Evolutionary conservation across 2,113 vertebrate species (phyloP).

Genomic region (Rhynchomys soricoides): DNA sequence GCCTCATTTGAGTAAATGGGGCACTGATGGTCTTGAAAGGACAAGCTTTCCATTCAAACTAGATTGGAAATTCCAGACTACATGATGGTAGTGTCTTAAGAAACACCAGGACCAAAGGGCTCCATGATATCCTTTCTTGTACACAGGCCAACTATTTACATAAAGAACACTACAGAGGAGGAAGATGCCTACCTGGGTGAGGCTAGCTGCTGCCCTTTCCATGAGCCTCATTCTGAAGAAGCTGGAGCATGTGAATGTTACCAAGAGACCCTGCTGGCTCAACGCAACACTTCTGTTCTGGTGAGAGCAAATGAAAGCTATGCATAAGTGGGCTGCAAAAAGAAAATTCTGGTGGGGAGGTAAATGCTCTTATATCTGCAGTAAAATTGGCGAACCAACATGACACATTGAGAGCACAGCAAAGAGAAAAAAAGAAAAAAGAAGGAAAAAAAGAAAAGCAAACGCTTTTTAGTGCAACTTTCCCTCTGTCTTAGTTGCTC

Average conservation of each 20-base stretch:
- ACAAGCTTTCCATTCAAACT: not conserved
- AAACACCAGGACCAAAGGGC: not conserved
- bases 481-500: not conserved
- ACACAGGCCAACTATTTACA: not conserved
- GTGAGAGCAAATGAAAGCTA: not conserved
- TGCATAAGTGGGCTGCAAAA: accelerated
- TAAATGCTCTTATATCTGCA: not conserved
- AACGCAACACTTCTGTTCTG: not conserved
- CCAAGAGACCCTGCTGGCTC: not conserved
- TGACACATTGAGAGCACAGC: not conserved
- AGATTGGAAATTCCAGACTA: not conserved
- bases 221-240: not conserved
- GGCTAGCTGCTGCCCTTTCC: too few species aligned
- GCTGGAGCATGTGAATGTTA: not conserved
- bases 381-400: not conserved
- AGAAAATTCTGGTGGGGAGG: not conserved
- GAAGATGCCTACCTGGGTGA: accelerated
- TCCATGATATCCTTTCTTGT: not conserved
- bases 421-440: not conserved
- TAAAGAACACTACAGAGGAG: not conserved
- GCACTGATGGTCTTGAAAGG: accelerated
- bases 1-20: not conserved
- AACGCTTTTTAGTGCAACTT: not conserved
- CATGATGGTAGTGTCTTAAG: not conserved
- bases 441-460: not conserved